Percentiles rank a stretch among this genome's conserved stretches.
Evolutionary conservation across 2,888 invertebrate species (phyloP).

Genomic region (Iphiclides podalirius): DNA sequence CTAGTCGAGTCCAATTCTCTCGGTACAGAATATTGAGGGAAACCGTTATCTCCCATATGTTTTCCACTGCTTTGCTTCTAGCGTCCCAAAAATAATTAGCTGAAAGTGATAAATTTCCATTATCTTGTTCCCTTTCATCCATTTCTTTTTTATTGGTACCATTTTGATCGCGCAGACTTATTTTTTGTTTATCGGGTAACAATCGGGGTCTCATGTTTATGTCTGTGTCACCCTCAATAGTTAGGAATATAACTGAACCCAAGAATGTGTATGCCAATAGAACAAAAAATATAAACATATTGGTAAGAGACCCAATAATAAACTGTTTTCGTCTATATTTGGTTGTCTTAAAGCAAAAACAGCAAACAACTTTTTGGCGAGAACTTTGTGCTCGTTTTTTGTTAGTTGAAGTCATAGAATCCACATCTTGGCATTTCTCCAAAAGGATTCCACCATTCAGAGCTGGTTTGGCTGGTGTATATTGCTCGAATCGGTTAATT

Average conservation of each 20-base stretch:
- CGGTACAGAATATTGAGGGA: constrained; percentile 92
- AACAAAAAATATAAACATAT: constrained; percentile 89
- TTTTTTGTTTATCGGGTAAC: constrained; percentile 73
- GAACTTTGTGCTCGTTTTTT: constrained; percentile 71
- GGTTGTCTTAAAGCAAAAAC: constrained; percentile 78
- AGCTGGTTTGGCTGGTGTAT: constrained; percentile 70
- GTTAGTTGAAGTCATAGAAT: constrained; percentile 73
- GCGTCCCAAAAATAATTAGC: constrained; percentile 76
- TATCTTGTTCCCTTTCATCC: constrained; percentile 60
- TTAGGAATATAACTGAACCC: constrained; percentile 90
- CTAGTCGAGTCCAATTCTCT: constrained; percentile 93
- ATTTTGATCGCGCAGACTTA: constrained; percentile 72
- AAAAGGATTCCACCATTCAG: constrained; percentile 73
- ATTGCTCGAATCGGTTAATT: constrained; percentile 75
- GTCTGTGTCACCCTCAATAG: constrained; percentile 87
- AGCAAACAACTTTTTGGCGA: constrained; percentile 75
- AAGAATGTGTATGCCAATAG: constrained; percentile 88
- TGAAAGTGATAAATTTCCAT: constrained; percentile 62
- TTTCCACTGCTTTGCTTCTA: constrained; percentile 85
- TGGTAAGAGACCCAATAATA: constrained; percentile 87
- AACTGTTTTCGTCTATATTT: constrained; percentile 81
- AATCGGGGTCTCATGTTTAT: constrained; percentile 73
- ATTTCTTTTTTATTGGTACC: constrained; percentile 56
- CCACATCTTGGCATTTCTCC: constrained; percentile 76
- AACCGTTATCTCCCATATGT: constrained; percentile 95